Conservation (phyloP, 2,888 invertebrate species). For the Plagiodera versicolora region DNA sequence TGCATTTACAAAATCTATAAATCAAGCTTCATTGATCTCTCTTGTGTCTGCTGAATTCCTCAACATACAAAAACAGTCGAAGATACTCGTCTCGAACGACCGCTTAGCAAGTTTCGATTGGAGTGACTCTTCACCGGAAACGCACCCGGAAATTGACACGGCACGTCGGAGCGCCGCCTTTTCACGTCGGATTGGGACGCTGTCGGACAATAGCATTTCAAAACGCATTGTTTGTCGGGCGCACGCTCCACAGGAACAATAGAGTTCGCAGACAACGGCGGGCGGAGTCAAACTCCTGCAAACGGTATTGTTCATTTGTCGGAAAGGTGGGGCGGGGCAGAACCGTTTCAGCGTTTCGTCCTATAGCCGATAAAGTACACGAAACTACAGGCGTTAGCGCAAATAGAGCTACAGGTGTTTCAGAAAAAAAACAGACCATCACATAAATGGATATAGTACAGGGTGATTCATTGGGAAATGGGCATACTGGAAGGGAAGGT, state of each 20-base stretch:
- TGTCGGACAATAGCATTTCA: constrained; percentile 51
- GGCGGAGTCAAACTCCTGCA: constrained; percentile 50
- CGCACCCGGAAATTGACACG: constrained; percentile 33
- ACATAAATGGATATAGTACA: too few relatives aligned
- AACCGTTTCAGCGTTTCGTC: constrained; percentile 28
- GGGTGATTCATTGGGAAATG: too few relatives aligned
- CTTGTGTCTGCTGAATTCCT: too few relatives aligned
- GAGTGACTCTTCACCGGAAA: not conserved
- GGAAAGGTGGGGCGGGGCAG: constrained; percentile 46
- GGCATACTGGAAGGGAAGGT: too few relatives aligned
- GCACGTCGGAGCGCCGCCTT: constrained; percentile 47
- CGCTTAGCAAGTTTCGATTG: not conserved
- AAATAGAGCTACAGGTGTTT: too few relatives aligned
- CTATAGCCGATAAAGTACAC: constrained; percentile 42
- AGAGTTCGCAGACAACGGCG: constrained; percentile 53
- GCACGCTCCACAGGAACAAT: constrained; percentile 54
- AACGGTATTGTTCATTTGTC: constrained; percentile 56
- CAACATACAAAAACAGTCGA: too few relatives aligned
- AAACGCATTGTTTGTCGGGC: constrained; percentile 52
- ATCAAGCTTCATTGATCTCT: too few relatives aligned
- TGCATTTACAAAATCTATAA: too few relatives aligned
- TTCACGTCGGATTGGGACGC: constrained; percentile 53
- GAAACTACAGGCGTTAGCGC: too few relatives aligned
- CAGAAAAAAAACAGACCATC: too few relatives aligned
- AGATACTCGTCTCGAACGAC: too few relatives aligned